These are phyloP conservation scores for Sarcoramphus papa DNA, from an alignment of 2,797 vertebrate species.

Conservation along the genomic window DNA sequence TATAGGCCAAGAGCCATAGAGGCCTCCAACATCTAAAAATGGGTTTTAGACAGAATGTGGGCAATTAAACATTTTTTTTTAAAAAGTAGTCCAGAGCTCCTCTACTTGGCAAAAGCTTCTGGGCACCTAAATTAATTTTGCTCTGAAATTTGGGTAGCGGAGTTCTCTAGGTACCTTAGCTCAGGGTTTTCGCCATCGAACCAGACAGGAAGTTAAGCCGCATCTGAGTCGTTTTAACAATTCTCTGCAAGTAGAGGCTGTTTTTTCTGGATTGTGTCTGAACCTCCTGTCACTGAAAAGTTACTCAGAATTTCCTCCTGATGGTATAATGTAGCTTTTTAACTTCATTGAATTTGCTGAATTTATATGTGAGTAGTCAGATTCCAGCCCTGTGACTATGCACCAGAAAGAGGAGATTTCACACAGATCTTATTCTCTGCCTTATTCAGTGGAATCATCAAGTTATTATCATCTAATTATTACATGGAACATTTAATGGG, in stretches of 20 bases:
- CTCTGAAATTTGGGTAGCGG: neutral
- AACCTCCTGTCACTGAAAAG: neutral
- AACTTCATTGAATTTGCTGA: neutral
- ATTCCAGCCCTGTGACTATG: neutral
- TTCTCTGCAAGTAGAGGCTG: neutral
- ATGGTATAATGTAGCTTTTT: neutral
- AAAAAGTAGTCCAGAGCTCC: neutral
- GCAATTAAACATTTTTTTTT: neutral
- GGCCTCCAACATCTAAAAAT: neutral
- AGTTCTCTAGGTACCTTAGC: neutral
- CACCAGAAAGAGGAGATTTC: neutral
- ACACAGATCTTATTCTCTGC: neutral
- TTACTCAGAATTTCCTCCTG: neutral
- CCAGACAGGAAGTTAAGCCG: neutral
- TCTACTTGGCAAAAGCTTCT: neutral
- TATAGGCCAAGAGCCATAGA: neutral
- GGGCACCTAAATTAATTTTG: neutral
- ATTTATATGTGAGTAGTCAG: neutral
- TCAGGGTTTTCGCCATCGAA: neutral
- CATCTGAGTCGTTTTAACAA: neutral
- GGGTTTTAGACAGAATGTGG: neutral
- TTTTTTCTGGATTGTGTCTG: neutral
- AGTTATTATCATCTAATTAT: constrained; percentile 1
- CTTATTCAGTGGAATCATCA: neutral
- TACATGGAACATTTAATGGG: constrained; percentile 33